Evolutionary conservation across 2,888 invertebrate species (phyloP).

Genomic region (Dolomedes plantarius): DNA sequence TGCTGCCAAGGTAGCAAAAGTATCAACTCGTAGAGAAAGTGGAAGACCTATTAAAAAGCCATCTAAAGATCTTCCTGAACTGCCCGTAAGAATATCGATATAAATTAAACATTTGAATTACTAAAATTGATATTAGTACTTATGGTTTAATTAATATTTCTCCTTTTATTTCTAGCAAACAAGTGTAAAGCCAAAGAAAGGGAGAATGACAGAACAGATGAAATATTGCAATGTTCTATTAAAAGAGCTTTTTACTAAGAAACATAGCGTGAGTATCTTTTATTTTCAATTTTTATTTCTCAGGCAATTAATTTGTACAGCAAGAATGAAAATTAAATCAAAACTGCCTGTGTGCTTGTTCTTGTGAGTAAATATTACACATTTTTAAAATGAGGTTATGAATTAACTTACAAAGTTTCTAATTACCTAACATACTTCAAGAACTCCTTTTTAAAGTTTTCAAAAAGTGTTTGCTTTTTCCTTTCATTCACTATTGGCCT

Average conservation of each 20-base stretch:
- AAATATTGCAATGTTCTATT: constrained; percentile 73
- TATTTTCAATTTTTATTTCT: too few relatives aligned
- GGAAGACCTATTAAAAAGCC: constrained; percentile 94
- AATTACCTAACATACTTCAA: too few relatives aligned
- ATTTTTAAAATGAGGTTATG: too few relatives aligned
- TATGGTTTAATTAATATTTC: background rate
- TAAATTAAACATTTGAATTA: background rate
- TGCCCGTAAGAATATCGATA: constrained; percentile 72
- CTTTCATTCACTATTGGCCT: too few relatives aligned
- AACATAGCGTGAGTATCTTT: constrained; percentile 72
- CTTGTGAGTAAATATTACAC: too few relatives aligned
- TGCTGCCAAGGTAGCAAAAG: constrained; percentile 85
- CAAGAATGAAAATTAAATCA: too few relatives aligned
- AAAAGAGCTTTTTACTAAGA: constrained; percentile 74
- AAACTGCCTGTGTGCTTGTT: too few relatives aligned
- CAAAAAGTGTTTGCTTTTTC: too few relatives aligned
- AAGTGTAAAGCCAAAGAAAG: constrained; percentile 73
- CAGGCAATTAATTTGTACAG: too few relatives aligned
- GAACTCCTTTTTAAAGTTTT: too few relatives aligned
- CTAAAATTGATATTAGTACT: too few relatives aligned
- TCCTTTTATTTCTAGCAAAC: constrained; percentile 38
- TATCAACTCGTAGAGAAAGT: constrained; percentile 93
- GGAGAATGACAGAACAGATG: constrained; percentile 73
- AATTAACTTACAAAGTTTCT: too few relatives aligned
- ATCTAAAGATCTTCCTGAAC: constrained; percentile 79